Percentiles rank a stretch among this genome's conserved stretches.
phyloP scores from a whole-genome alignment of 2,113 vertebrate genomes.

The Anhinga rufa region DNA sequence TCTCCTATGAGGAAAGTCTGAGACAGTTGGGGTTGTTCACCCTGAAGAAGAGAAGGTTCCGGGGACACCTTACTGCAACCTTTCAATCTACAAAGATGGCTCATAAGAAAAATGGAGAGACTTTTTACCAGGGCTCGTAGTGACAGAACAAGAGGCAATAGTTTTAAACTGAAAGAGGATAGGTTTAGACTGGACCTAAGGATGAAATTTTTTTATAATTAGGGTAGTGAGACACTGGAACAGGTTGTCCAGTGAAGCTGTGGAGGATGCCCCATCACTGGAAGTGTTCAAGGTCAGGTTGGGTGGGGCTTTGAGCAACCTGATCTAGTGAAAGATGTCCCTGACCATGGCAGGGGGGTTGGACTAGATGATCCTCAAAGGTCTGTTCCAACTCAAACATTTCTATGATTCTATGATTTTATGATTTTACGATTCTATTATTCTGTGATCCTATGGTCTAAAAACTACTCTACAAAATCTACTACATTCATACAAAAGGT shows the following conservation, averaged over 20 bases:
- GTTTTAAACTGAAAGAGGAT: background rate
- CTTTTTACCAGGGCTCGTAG: background rate
- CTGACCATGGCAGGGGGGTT: background rate
- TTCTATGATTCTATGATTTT: background rate
- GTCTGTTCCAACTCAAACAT: background rate
- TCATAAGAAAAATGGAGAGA: background rate
- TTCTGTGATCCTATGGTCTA: background rate
- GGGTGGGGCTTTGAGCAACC: background rate
- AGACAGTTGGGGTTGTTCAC: too few species aligned
- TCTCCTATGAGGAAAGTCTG: too few species aligned
- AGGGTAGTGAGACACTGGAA: background rate
- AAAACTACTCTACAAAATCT: background rate
- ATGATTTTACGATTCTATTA: background rate
- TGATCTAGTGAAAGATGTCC: background rate
- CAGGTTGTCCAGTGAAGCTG: background rate
- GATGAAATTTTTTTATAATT: background rate
- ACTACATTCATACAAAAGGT: background rate
- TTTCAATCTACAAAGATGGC: background rate
- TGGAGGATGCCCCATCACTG: background rate
- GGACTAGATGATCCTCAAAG: background rate
- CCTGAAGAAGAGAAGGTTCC: background rate
- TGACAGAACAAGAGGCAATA: background rate
- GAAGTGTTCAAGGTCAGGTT: background rate
- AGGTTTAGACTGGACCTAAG: background rate
- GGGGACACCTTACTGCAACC: background rate